phyloP scores from a whole-genome alignment of 2,113 vertebrate genomes.

The Channa maculata region DNA sequence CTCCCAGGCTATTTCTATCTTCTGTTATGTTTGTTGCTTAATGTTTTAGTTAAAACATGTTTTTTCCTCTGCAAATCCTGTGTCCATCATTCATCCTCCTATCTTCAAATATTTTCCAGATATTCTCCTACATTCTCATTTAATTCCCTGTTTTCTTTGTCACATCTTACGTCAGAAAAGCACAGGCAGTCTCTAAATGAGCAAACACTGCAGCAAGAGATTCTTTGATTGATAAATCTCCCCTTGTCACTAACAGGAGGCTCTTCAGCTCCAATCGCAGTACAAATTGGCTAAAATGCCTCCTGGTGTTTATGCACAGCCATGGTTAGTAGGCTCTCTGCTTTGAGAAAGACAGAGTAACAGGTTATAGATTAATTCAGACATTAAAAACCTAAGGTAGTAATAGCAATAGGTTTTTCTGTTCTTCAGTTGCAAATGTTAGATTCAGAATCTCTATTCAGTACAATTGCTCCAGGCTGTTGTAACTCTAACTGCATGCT shows the following conservation, averaged over 20 bases:
- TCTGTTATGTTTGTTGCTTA: constrained; percentile 22
- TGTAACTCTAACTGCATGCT: neutral
- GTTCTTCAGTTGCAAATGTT: neutral
- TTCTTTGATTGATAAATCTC: constrained; percentile 75
- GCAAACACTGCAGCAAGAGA: constrained; percentile 49
- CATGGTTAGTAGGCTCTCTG: constrained; percentile 13
- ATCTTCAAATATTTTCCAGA: constrained; percentile 18
- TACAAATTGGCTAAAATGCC: constrained; percentile 61
- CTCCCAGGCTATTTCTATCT: constrained; percentile 37
- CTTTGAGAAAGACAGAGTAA: constrained; percentile 23
- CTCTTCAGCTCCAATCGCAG: constrained; percentile 60
- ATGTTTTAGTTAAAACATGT: constrained; percentile 14
- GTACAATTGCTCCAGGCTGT: too few species aligned
- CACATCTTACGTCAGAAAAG: constrained; percentile 20
- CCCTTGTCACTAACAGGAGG: constrained; percentile 58
- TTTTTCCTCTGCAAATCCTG: constrained; percentile 9
- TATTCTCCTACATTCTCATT: constrained; percentile 38
- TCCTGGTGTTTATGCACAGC: constrained; percentile 61
- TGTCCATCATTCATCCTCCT: neutral
- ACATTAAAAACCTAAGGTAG: neutral
- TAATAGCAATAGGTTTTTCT: neutral
- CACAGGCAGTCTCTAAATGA: constrained; percentile 8
- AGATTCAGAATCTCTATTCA: constrained; percentile 1
- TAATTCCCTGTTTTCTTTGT: constrained; percentile 30
- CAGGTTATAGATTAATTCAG: constrained; percentile 19